phyloP scores from a whole-genome alignment of 1,140 invertebrate species.

The Acromyrmex echinatior region DNA sequence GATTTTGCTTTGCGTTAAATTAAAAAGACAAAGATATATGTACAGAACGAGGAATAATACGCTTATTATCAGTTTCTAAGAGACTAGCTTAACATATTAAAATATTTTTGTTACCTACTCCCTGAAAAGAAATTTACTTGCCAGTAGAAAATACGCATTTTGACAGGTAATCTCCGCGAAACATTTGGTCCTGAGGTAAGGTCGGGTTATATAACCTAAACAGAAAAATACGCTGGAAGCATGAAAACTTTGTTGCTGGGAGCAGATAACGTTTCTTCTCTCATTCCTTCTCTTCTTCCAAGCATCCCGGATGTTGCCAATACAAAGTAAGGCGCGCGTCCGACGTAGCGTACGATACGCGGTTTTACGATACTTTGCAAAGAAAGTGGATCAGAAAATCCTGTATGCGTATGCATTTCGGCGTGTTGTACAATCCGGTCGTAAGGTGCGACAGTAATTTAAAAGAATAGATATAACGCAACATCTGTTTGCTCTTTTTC shows the following conservation, averaged over 20 bases:
- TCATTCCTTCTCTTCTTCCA: background rate
- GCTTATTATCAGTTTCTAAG: slow-evolving; percentile 44
- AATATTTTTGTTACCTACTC: slow-evolving; percentile 34
- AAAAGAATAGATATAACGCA: slow-evolving; percentile 46
- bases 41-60: slow-evolving; percentile 28
- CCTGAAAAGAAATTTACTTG: slow-evolving; percentile 58
- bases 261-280: slow-evolving; percentile 13
- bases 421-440: slow-evolving; percentile 37
- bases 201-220: slow-evolving; percentile 67
- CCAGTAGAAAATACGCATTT: slow-evolving; percentile 62
- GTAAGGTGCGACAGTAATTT: slow-evolving; percentile 55
- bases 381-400: slow-evolving; percentile 67
- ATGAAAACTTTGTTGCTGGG: slow-evolving; percentile 64
- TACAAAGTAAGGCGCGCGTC: slow-evolving; percentile 56
- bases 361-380: slow-evolving; percentile 67
- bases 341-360: slow-evolving; percentile 23
- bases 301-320: slow-evolving; percentile 63
- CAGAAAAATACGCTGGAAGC: slow-evolving; percentile 58
- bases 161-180: slow-evolving; percentile 73
- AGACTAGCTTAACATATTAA: slow-evolving; percentile 32
- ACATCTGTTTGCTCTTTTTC: background rate
- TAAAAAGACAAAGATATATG: background rate
- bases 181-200: slow-evolving; percentile 63
- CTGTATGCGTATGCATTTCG: slow-evolving; percentile 50
- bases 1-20: background rate